Percentiles rank a stretch among this genome's conserved stretches.
Evolutionary conservation across 2,888 invertebrate genomes (phyloP).

Genomic region (Drosophila pseudotakahashii): DNA sequence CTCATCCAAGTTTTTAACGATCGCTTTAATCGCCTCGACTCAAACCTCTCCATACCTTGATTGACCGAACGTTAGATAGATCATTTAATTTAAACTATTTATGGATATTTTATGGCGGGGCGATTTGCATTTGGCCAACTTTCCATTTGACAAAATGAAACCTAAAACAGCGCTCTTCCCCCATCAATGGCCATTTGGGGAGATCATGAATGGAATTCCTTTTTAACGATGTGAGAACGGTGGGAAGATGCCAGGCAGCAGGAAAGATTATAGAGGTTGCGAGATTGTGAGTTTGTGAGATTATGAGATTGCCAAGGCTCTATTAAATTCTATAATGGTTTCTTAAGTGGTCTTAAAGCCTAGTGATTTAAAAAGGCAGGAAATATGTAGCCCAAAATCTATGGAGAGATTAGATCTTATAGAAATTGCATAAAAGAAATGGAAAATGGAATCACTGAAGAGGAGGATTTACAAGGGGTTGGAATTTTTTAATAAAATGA

Average conservation of each 20-base stretch:
- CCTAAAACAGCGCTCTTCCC: background rate
- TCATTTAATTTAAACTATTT: conserved; percentile 46
- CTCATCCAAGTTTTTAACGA: conserved; percentile 20
- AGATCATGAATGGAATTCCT: conserved; percentile 33
- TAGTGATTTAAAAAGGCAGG: background rate
- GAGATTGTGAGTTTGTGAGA: background rate
- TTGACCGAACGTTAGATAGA: conserved; percentile 34
- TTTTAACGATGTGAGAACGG: conserved; percentile 31
- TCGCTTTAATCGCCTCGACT: conserved; percentile 7
- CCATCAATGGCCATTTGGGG: conserved; percentile 11
- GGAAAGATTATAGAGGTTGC: conserved; percentile 3
- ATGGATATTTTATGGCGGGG: conserved; percentile 42
- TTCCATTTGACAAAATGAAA: conserved; percentile 31
- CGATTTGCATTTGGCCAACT: conserved; percentile 51
- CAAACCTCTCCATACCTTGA: conserved; percentile 25
- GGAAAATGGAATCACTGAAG: background rate
- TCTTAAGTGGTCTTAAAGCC: background rate
- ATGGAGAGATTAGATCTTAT: background rate
- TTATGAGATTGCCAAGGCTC: background rate
- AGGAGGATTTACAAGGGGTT: background rate
- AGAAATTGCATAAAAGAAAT: background rate
- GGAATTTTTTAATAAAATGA: too few relatives aligned
- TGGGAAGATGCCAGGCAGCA: conserved; percentile 12
- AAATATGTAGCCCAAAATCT: background rate
- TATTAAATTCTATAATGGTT: conserved; percentile 2